Base-by-base conservation (phyloP, 64 coral and sea anemone genomes). In the Stichodactyla helianthus region DNA sequence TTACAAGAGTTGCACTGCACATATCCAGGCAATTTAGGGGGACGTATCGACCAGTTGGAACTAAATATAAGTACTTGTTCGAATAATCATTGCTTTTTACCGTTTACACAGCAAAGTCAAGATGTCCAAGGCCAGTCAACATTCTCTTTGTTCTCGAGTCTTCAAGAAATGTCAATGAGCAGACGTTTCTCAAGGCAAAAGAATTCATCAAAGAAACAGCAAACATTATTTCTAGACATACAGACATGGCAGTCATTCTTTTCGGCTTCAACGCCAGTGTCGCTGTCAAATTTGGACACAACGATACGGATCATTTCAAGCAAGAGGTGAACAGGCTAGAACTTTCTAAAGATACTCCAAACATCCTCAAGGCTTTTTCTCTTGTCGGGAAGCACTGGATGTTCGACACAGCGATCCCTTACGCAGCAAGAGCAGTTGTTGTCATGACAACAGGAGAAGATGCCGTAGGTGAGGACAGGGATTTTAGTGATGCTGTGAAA, bases 381-480 rank as follows among this genome's bases (percentile, higher is more conserved):
- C 55, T 58, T 10, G 23, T 31, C 68, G 25, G 22, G 7, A 11
- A 31, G 10, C 18, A 65, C 62, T n/a, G 11, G 68, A 74, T 74
- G 8, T 74, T 74, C 27, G 68, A 74, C 68, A 74, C 5, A 74
- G 68, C 22, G 25, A 74, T 74, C 10, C 68, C 68, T 26, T 74
- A 74, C 25, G 68, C 68, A 19, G 68, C 25, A 11, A 74, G 68
- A 74, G 26, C 68, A 27, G 68, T 74, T 7, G 26, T 74, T 13
- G 68, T 74, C 68, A 74, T 74, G 68, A 74, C 68, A 74, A 74
- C 68, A n/a, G 68, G 68, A 74, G 26, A 31, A 27, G 68, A 74
- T 12, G 10, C 12, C 68, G 68, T n/a, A 7, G 22, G 1, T 20
- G 62, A 65, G 19, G 9, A 5, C 68, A n/a, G 10, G 10, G 17